Base-by-base conservation (phyloP, 2,113 vertebrate genomes). In the Aythya baeri region DNA sequence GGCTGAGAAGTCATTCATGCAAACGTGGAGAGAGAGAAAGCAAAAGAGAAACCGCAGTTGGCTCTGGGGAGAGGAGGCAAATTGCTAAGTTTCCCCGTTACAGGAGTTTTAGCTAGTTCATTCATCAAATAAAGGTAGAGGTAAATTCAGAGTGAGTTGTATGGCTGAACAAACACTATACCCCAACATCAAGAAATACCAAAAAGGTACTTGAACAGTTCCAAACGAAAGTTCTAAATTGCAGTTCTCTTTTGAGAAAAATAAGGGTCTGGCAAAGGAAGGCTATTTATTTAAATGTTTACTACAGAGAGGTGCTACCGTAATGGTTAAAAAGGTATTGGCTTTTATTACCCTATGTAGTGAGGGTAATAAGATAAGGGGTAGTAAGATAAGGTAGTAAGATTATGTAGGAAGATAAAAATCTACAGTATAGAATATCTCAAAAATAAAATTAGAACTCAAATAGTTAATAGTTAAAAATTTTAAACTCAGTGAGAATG, bases 1-100 rank as follows among this genome's bases (percentile, higher is more conserved):
- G 93, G 5, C 85, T 93, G 79, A 76, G 80, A 67, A 96, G 75
- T 84, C 96, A 70, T 86, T 94, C 68, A 31, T 88, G 88, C 94
- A 81, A 59, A 88, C 80, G 72, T 26, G 44, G 59, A 74, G 85
- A 58, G 29, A 59, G 73, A 88, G 80, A 79, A 86, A 68, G 91
- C 89, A 77, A 46, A 84, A 79, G 75, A 57, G 68, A 57, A 86
- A 43, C 70, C 49, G 17, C 58, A 38, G 66, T 31, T 86, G 57
- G 66, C 55, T 72, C 63, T 54, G 78, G 66, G 58, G 38, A 66
- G 72, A 67, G n/a, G 84, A 9, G 72, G 26, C 61, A 71, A 13
- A 0, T 38, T 6, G 61, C 3, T 25, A 59, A 72, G 49, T 81
- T 78, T 61, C 76, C 62, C 11, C 15, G 1, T 13, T 29, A 4